Percentiles rank a stretch among this genome's conserved stretches.
These are phyloP conservation scores for Aradophagus sp. DNA, from an alignment of 1,140 invertebrate genomes.

Conservation along the genomic window DNA sequence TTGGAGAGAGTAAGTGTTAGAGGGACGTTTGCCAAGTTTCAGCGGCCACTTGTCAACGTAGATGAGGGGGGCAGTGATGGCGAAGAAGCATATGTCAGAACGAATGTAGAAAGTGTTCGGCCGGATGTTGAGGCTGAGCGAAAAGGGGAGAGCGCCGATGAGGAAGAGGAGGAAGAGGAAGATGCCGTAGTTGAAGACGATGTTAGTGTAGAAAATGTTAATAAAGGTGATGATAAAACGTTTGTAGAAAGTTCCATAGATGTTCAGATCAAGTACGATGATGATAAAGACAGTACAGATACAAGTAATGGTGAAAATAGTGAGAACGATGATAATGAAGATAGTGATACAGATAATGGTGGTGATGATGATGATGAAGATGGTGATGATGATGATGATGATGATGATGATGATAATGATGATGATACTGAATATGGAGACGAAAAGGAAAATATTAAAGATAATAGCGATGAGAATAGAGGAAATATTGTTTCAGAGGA, in stretches of 20 bases:
- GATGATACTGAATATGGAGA: conserved; percentile 8
- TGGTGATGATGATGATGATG: conserved; percentile 5
- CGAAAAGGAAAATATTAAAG: background rate
- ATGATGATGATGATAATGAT: conserved; percentile 7
- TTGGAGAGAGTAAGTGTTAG: conserved; percentile 49
- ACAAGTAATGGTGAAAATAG: too few species aligned
- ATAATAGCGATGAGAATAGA: background rate
- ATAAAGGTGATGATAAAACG: too few species aligned
- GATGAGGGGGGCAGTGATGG: conserved; percentile 9
- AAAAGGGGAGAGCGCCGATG: conserved; percentile 6
- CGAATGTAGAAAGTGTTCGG: conserved; percentile 3
- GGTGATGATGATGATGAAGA: conserved; percentile 8
- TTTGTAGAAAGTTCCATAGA: too few species aligned
- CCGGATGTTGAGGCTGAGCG: background rate
- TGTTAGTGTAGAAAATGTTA: background rate
- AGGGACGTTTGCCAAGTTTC: conserved; percentile 52
- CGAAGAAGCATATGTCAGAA: background rate
- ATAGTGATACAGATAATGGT: conserved; percentile 1
- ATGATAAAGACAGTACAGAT: too few species aligned
- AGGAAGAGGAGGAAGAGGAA: conserved; percentile 17
- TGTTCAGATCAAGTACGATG: too few species aligned
- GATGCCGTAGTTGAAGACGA: too few species aligned
- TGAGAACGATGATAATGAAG: background rate
- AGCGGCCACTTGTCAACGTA: conserved; percentile 62
- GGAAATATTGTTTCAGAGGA: background rate